phyloP scores from a whole-genome alignment of 2,113 vertebrate genomes.

The Otis tarda region DNA sequence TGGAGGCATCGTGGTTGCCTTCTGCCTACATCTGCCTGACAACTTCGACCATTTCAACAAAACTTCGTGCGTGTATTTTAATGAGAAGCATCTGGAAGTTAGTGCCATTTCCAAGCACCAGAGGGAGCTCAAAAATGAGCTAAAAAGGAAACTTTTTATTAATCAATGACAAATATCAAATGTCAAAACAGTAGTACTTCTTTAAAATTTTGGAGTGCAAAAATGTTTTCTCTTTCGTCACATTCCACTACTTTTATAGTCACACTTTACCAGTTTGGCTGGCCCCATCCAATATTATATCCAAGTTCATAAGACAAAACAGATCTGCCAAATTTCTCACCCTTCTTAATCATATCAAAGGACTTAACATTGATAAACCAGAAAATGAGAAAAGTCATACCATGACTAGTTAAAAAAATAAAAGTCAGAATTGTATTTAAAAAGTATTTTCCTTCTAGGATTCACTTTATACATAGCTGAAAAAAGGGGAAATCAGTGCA shows the following conservation, averaged over 20 bases:
- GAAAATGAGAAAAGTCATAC: not conserved
- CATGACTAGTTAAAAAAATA: not conserved
- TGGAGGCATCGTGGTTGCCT: not conserved
- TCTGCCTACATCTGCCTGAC: not conserved
- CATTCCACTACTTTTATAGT: not conserved
- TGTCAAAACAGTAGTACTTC: not conserved
- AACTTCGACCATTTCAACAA: not conserved
- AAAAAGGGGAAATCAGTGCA: not conserved
- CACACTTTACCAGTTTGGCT: not conserved
- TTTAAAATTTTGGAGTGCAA: not conserved
- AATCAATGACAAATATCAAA: not conserved
- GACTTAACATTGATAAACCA: not conserved
- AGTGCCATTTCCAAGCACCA: conserved; percentile 10
- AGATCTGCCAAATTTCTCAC: not conserved
- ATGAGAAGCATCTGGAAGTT: not conserved
- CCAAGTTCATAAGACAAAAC: not conserved
- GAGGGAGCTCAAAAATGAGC: conserved; percentile 47
- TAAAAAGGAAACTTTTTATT: not conserved
- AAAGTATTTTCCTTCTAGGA: not conserved
- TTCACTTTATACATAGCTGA: not conserved
- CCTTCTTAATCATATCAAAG: not conserved
- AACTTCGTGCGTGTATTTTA: not conserved
- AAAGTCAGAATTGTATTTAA: not conserved
- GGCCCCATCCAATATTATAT: not conserved
- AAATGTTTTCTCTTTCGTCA: not conserved